Evolutionary conservation across 2,113 vertebrate genomes (phyloP).

Genomic region (Coregonus clupeaformis): DNA sequence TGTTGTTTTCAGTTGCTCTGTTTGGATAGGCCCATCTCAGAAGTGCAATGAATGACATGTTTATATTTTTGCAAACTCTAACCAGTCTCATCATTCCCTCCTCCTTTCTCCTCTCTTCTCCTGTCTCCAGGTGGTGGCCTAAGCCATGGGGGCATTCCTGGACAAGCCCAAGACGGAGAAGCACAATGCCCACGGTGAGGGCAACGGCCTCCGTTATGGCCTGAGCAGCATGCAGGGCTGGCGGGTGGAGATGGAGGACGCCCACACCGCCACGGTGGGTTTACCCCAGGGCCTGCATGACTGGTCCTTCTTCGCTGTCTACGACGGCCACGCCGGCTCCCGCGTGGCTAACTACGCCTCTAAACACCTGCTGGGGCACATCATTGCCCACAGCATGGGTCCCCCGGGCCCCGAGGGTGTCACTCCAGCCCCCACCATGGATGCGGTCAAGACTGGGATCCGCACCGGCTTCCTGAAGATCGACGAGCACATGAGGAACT

Average conservation of each 20-base stretch:
- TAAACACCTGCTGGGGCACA: slow-evolving; percentile 94
- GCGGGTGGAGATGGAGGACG: slow-evolving; percentile 99
- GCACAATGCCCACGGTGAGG: slow-evolving; percentile 90
- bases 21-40: too few species aligned
- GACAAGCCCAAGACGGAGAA: slow-evolving; percentile 99
- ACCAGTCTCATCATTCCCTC: not conserved
- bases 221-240: slow-evolving; percentile 99
- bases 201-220: slow-evolving; percentile 90
- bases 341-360: slow-evolving; percentile 97
- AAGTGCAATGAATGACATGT: too few species aligned
- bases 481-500: slow-evolving; percentile 98
- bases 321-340: slow-evolving; percentile 97
- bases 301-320: slow-evolving; percentile 99
- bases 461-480: slow-evolving; percentile 96
- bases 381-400: slow-evolving; percentile 73
- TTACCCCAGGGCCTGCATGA: slow-evolving; percentile 90
- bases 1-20: too few species aligned
- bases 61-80: too few species aligned
- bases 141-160: slow-evolving; percentile 98
- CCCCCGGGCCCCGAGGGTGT: slow-evolving; percentile 70
- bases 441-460: slow-evolving; percentile 92
- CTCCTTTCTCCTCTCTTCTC: not conserved
- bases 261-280: slow-evolving; percentile 92
- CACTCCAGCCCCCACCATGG: slow-evolving; percentile 78
- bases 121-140: slow-evolving; percentile 69